phyloP scores from a whole-genome alignment of 2,797 vertebrate species.

The Melanotaenia trifasciata region DNA sequence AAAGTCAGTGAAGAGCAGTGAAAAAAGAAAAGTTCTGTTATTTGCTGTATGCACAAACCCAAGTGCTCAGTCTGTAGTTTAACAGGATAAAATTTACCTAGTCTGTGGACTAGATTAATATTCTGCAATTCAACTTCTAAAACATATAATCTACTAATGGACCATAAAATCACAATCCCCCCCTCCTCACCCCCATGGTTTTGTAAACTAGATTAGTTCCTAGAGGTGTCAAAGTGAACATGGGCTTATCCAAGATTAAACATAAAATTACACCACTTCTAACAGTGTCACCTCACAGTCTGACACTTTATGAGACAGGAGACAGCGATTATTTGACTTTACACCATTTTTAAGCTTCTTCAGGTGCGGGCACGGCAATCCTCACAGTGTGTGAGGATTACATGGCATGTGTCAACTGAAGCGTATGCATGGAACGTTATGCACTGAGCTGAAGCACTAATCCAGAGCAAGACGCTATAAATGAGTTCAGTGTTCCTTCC shows the following conservation, averaged over 20 bases:
- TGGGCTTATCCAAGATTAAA: slow-evolving; percentile 80
- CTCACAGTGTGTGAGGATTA: slow-evolving; percentile 65
- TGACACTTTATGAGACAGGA: slow-evolving; percentile 69
- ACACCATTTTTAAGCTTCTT: slow-evolving; percentile 68
- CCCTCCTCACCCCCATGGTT: slow-evolving; percentile 49
- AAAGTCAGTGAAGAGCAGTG: slow-evolving; percentile 10
- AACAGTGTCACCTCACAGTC: slow-evolving; percentile 58
- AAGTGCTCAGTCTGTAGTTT: slow-evolving; percentile 12
- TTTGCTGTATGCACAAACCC: slow-evolving; percentile 7
- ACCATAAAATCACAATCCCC: slow-evolving; percentile 56
- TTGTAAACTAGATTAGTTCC: slow-evolving; percentile 74
- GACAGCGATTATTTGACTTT: slow-evolving; percentile 82
- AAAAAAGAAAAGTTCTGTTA: slow-evolving; percentile 8
- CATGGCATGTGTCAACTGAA: slow-evolving; percentile 47
- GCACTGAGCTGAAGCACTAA: slow-evolving; percentile 42
- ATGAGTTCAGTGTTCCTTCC: slow-evolving; percentile 18
- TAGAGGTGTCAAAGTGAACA: slow-evolving; percentile 75
- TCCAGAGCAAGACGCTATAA: slow-evolving; percentile 24
- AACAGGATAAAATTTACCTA: slow-evolving; percentile 28
- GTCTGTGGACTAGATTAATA: slow-evolving; percentile 49
- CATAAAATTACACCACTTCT: slow-evolving; percentile 71
- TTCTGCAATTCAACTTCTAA: slow-evolving; percentile 52
- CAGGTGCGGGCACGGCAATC: slow-evolving; percentile 66
- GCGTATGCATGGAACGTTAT: slow-evolving; percentile 16
- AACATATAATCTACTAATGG: slow-evolving; percentile 62